Percentiles rank a stretch among this genome's conserved stretches.
Conservation (phyloP, 2,113 vertebrate genomes). For the Aplodontia rufa region DNA sequence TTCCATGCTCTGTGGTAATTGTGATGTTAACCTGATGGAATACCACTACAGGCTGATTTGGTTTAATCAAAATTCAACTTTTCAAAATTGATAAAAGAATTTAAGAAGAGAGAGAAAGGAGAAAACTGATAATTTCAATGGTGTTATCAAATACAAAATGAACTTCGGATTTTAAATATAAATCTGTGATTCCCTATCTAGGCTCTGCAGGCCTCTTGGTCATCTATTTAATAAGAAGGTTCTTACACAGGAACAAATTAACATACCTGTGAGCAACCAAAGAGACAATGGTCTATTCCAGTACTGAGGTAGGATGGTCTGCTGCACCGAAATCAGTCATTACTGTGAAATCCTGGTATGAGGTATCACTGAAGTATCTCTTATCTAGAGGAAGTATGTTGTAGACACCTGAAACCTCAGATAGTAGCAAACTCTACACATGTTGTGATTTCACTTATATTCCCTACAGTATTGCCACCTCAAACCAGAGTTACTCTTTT, state of each 20-base stretch:
- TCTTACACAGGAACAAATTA: background rate
- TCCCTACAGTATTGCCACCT: background rate
- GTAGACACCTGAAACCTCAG: background rate
- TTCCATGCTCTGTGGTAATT: background rate
- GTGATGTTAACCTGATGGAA: background rate
- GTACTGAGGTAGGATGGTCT: background rate
- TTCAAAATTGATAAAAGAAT: background rate
- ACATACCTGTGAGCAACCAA: background rate
- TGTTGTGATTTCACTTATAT: background rate
- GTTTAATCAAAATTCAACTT: background rate
- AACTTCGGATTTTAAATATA: background rate
- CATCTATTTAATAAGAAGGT: background rate
- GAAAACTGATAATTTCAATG: background rate
- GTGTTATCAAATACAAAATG: background rate
- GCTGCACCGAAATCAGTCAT: background rate
- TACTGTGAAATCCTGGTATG: background rate
- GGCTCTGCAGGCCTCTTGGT: background rate
- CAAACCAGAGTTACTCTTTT: no score
- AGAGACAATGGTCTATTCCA: background rate
- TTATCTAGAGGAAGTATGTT: background rate
- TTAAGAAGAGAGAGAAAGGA: background rate
- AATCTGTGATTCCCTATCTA: background rate
- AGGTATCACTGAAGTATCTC: background rate
- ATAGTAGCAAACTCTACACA: background rate
- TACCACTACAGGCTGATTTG: background rate